Evolutionary conservation across 1,140 invertebrate genomes (phyloP), one percentile per base, ranked within the genome.

Genomic region (Galleria mellonella): DNA sequence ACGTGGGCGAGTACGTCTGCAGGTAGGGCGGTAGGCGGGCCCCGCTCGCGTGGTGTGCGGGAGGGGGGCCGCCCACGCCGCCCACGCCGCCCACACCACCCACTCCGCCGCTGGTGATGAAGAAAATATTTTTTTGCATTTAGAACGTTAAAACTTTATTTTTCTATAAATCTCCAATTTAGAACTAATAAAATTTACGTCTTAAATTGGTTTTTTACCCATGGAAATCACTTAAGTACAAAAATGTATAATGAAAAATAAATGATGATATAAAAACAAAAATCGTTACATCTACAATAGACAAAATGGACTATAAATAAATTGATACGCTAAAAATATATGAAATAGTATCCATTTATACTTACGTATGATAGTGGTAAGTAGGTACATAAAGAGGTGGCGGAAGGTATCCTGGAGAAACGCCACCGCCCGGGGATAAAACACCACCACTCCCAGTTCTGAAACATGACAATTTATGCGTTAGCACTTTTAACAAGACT

Each of bases 281-380:
- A n/a, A n/a, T n/a, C n/a, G n/a, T n/a, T n/a, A n/a, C n/a, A n/a
- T n/a, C n/a, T n/a, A n/a, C n/a, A n/a, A n/a, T n/a, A 3, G 30
- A n/a, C 3, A 32, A 10, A n/a, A 32, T 32, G 2, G 30, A 2
- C 1, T 11, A 33, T 2, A 10, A 2, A 10, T 33, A 1, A 33
- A 7, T 36, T 14, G 1, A 7, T 35, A 14, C 1, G 8, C 30
- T n/a, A 31, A 2, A 9, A 4, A 9, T n/a, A 31, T 31, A 31
- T 70, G 59, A 8, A 61, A 59, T 10, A 52, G 32, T 30, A 42
- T 6, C 2, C 6, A 23, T 23, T 23, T 23, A 29, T 47, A 77
- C 76, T 75, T 48, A 85, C 82, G 82, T 82, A 46, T 87, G 84
- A 43, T 87, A 85, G 42, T 87, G 79, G 46, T 86, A 87, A 0